Percentiles rank a stretch among this genome's conserved stretches.
phyloP scores from a whole-genome alignment of 2,113 vertebrate genomes.

The Takifugu bimaculatus region DNA sequence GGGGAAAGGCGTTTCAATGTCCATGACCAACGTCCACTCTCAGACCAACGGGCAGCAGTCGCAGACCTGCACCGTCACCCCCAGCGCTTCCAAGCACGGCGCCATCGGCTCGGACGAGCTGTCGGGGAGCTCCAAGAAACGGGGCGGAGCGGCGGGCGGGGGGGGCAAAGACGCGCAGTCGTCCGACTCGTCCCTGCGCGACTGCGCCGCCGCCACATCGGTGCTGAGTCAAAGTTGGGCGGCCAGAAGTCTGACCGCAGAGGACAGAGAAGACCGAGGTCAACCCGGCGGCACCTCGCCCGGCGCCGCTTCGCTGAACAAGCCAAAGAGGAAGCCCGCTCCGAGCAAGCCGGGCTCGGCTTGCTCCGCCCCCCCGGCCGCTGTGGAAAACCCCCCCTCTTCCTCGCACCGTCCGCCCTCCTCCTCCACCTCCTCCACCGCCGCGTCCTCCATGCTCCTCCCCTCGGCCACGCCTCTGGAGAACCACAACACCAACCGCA shows the following conservation, averaged over 20 bases:
- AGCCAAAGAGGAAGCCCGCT: slow-evolving; percentile 86
- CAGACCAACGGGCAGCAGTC: slow-evolving; percentile 91
- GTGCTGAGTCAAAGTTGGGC: slow-evolving; percentile 81
- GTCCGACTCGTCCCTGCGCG: slow-evolving; percentile 79
- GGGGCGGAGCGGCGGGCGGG: slow-evolving; percentile 55
- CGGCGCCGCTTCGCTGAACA: slow-evolving; percentile 74
- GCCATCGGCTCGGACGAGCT: slow-evolving; percentile 63
- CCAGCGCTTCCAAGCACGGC: slow-evolving; percentile 86
- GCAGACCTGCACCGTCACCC: slow-evolving; percentile 82
- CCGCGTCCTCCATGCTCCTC: background rate
- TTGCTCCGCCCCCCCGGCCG: slow-evolving; percentile 16
- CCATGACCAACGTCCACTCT: slow-evolving; percentile 92
- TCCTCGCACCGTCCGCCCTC: slow-evolving; percentile 32
- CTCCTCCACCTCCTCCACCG: slow-evolving; percentile 13
- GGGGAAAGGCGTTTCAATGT: slow-evolving; percentile 73
- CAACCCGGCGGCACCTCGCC: slow-evolving; percentile 24
- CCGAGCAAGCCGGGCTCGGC: slow-evolving; percentile 64
- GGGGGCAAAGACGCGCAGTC: slow-evolving; percentile 72
- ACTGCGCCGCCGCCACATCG: slow-evolving; percentile 83
- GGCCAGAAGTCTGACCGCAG: slow-evolving; percentile 39
- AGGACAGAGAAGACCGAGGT: slow-evolving; percentile 46
- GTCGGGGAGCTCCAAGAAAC: slow-evolving; percentile 73
- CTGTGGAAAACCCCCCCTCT: slow-evolving; percentile 2
- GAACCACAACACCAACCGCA: slow-evolving; percentile 92
- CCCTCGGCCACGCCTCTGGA: slow-evolving; percentile 60